Base-by-base conservation (phyloP, 2,888 invertebrate species). In the Blomia tropicalis region DNA sequence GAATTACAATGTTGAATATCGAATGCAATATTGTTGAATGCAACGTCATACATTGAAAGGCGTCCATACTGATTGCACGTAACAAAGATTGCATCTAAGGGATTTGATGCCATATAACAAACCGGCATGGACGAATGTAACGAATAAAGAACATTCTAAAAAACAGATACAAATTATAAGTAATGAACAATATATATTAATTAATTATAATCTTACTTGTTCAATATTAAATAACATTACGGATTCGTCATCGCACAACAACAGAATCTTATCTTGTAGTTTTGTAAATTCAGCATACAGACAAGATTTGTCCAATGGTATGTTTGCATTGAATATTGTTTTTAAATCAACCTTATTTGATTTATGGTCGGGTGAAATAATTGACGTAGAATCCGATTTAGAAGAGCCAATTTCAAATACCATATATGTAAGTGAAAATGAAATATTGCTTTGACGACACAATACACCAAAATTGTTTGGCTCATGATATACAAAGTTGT, bases 181-280 rank as follows among this genome's bases (percentile, higher is more conserved):
- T 14, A 25, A 11, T 7, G 7, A 19, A 14, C 7, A 47, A 27
- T 47, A 47, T 22, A 47, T 11, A 47, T 7, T 14, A 27, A 27
- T 47, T 14, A 25, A 14, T 11, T 11, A 47, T n/a, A 47, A 14
- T 25, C 51, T 47, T 19, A 47, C 51, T 19, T 56, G 59, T 17
- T 64, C 62, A 5, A 62, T 62, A 54, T 53, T 59, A n/a, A 63
- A 64, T 22, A 64, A 14, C 32, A 53, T 41, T n/a, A 64, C 62
- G 19, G 51, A 44, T 31, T 59, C 58, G 43, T 64, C 59, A 23
- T 64, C 64, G 23, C 62, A 64, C 2, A 62, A 62, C 4, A 64
- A 17, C 5, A 63, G 22, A 30, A 63, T 41, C 59, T 64, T 64
- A 43, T 62, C 62, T 17, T 44, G 43, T 25, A 47, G 27, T 32